Evolutionary conservation across 2,888 invertebrate genomes (phyloP), one percentile per base, ranked within the genome.

Genomic region (Gymnoscelis rufifasciata): DNA sequence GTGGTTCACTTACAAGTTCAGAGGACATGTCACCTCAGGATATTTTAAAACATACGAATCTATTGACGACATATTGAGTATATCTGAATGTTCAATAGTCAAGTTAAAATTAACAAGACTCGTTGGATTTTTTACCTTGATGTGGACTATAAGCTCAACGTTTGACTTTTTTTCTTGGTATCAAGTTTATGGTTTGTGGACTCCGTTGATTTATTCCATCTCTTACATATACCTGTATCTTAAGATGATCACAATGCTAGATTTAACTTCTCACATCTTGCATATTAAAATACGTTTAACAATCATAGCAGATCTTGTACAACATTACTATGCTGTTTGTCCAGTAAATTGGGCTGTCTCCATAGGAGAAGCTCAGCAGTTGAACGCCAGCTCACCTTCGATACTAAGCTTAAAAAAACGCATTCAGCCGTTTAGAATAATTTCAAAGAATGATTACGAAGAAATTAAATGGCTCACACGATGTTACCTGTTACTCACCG

Each of bases 191-290:
- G 79, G 74, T 15, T 64, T 63, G 54, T 14, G 54, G 3, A 49
- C 51, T 6, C 67, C 83, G 1, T 12, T 61, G 0, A 28, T 64
- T 0, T 78, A 70, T 52, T 59, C 68, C 0, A 13, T 71, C 6
- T 43, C 70, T 3, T 82, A 81, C 48, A 13, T 79, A 1, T 82
- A 68, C 58, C 51, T 80, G 12, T 60, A 75, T n/a, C 69, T 81
- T 24, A 84, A 83, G 68, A 78, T 82, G 12, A 48, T 81, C 0
- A 78, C 76, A 1, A 74, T 65, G 3, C 45, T 83, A 13, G 78
- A 83, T 54, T 58, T 83, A 13, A 74, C 74, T 23, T 66, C 71
- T 14, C 77, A 84, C 47, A 64, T 77, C 3, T 66, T 71, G 56
- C 72, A 80, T 1, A 62, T 79, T 7, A 74, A 77, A 51, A 63